These are phyloP conservation scores for Paraescarpia echinospica DNA, from an alignment of 1,140 invertebrate species.

Conservation along the genomic window DNA sequence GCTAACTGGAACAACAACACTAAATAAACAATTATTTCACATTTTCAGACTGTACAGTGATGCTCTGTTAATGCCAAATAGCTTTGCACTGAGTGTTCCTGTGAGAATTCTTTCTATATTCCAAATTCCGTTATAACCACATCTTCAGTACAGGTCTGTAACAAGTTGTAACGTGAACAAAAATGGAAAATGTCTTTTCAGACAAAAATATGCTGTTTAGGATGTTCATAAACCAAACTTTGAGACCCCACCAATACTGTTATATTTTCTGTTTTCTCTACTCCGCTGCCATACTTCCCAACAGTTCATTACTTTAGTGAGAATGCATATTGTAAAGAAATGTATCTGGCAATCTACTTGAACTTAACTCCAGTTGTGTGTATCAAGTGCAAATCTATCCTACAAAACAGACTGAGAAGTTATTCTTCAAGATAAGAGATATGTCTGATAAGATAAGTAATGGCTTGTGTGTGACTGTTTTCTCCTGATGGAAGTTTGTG, in stretches of 20 bases:
- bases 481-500: neutral
- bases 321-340: neutral
- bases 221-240: neutral
- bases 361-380: neutral
- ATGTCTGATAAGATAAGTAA: neutral
- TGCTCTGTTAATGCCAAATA: neutral
- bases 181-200: neutral
- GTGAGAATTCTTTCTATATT: neutral
- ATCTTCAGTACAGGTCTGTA: neutral
- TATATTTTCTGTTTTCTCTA: no score
- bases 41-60: neutral
- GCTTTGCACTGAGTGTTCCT: neutral
- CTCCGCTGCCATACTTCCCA: no score
- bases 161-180: neutral
- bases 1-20: neutral
- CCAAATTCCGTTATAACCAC: neutral
- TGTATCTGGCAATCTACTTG: neutral
- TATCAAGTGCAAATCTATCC: neutral
- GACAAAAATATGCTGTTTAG: neutral
- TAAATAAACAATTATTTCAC: slow-evolving; percentile 1
- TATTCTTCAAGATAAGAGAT: neutral
- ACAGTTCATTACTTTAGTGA: no score
- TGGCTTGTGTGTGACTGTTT: neutral
- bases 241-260: neutral
- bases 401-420: neutral